These are phyloP conservation scores for Drosophila trichaetosa DNA, from an alignment of 2,888 invertebrate species.

Conservation along the genomic window DNA sequence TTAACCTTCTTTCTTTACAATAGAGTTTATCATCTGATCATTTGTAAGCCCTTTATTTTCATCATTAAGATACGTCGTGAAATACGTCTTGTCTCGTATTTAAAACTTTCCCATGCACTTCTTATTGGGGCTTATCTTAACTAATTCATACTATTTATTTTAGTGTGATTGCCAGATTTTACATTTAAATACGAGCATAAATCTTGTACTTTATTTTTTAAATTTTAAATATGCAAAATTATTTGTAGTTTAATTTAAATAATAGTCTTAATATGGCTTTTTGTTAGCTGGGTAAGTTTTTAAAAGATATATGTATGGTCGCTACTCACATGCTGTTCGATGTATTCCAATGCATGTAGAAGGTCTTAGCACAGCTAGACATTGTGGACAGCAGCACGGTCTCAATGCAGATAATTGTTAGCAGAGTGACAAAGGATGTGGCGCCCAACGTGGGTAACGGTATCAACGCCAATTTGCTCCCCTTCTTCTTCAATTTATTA, in stretches of 20 bases:
- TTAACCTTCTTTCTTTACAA: neutral
- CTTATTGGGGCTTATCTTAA: neutral
- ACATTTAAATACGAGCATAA: neutral
- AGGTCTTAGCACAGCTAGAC: conserved; percentile 91
- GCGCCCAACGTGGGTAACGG: conserved; percentile 83
- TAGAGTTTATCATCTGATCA: neutral
- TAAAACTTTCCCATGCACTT: neutral
- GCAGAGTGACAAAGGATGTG: conserved; percentile 86
- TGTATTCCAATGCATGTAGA: conserved; percentile 96
- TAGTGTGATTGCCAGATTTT: neutral
- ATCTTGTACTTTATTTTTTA: neutral
- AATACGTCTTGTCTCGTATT: too few relatives aligned
- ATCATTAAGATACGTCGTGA: neutral
- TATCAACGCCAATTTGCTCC: conserved; percentile 72
- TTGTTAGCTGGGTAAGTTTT: neutral
- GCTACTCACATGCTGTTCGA: conserved; percentile 90
- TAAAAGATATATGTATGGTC: neutral
- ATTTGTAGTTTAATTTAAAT: neutral
- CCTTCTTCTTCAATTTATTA: neutral
- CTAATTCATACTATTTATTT: neutral
- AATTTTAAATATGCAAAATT: neutral
- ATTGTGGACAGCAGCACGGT: conserved; percentile 87
- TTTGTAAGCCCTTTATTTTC: neutral
- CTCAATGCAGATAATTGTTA: conserved; percentile 87
- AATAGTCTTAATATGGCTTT: neutral